Evolutionary conservation across 1,140 invertebrate species (phyloP), one percentile per base, ranked within the genome.

Genomic region (Leptinotarsa lineolata): DNA sequence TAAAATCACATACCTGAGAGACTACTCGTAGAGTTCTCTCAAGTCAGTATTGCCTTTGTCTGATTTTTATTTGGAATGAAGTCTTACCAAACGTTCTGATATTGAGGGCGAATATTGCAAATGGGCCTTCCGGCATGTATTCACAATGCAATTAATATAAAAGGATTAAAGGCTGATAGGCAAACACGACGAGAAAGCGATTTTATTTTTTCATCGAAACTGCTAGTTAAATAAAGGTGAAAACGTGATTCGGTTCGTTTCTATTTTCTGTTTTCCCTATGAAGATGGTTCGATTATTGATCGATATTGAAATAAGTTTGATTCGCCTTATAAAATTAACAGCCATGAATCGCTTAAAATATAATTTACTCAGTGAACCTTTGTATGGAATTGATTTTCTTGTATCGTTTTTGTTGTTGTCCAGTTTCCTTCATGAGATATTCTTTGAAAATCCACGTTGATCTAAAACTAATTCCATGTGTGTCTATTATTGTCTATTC

Each of bases 121-220:
- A 16, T 54, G 48, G 48, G n/a, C 48, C 48, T 54, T 54, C 48
- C 48, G 48, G 48, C 48, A 54, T 54, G 48, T 54, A 54, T 54
- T 54, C 48, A 16, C 48, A 54, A 54, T 5, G 48, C n/a, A 54
- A 54, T 16, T 54, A 54, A 54, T 54, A 54, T 54, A 54, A n/a
- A 54, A 54, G 48, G 15, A 54, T 54, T 18, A 18, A 54, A 54
- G 15, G 48, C 48, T 54, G 48, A 54, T 54, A 54, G 48, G 48
- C 48, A 54, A 54, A 54, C 48, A 54, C 48, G 48, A 54, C 48
- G 48, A 54, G 48, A 54, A 54, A 54, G 48, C 48, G n/a, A 54
- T 54, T 54, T 54, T 15, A 16, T 54, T 54, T 54, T 54, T 54
- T 54, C n/a, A 54, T 15, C 48, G 48, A 54, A 54, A 54, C 15